A percentile compares a stretch with the other conserved stretches of the same genome.
phyloP scores from a whole-genome alignment of 2,888 invertebrate species.

The Scaptomyza flava region DNA sequence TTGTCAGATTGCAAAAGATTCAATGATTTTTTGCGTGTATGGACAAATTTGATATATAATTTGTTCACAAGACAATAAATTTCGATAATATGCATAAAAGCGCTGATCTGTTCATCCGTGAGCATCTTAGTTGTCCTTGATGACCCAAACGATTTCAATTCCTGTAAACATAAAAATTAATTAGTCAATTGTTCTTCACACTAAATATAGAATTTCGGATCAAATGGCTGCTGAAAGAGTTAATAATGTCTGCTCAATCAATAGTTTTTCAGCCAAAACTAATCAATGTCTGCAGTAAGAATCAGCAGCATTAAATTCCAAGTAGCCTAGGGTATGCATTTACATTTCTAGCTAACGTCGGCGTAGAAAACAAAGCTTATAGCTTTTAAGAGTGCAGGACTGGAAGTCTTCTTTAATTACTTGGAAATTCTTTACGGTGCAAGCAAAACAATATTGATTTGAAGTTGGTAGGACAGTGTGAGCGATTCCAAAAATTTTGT shows the following conservation, averaged over 20 bases:
- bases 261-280: conserved; percentile 2
- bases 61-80: not conserved
- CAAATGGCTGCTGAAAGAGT: conserved; percentile 1
- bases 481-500: not conserved
- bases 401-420: not conserved
- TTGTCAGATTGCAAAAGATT: not conserved
- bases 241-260: not conserved
- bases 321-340: not conserved
- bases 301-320: not conserved
- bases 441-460: not conserved
- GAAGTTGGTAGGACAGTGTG: not conserved
- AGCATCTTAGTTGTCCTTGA: conserved; percentile 13
- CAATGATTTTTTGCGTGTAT: not conserved
- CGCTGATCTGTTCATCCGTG: not conserved
- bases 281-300: not conserved
- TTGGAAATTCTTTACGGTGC: not conserved
- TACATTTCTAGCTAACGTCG: not conserved
- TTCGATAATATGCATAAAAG: not conserved
- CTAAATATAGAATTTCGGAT: not conserved
- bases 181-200: conserved; percentile 17
- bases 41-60: not conserved
- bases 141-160: conserved; percentile 5
- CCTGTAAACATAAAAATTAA: conserved; percentile 33
- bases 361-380: not conserved
- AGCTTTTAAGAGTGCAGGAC: not conserved